These are phyloP conservation scores for Ectemnius lituratus DNA, from an alignment of 2,888 invertebrate genomes.

Conservation along the genomic window DNA sequence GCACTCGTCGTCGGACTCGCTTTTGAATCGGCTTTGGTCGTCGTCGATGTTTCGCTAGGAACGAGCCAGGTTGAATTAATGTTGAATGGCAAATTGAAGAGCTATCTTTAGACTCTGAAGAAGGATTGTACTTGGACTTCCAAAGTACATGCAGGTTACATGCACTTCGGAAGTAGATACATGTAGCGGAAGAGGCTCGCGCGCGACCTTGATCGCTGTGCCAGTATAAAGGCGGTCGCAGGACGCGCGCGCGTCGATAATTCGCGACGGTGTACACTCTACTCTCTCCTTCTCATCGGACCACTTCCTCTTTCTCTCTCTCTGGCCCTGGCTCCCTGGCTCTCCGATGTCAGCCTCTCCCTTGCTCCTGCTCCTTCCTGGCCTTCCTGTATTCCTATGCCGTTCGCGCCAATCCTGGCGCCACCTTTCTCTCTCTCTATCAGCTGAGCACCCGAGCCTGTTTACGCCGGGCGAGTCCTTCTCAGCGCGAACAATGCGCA, in stretches of 20 bases:
- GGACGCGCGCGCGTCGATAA: slow-evolving; percentile 60
- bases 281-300: slow-evolving; percentile 18
- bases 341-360: background rate
- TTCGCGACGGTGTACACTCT: slow-evolving; percentile 54
- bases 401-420: slow-evolving; percentile 42
- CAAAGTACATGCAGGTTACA: slow-evolving; percentile 14
- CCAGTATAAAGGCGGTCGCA: slow-evolving; percentile 49
- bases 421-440: slow-evolving; percentile 19
- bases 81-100: slow-evolving; percentile 1
- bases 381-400: background rate
- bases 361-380: background rate
- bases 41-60: too few relatives aligned
- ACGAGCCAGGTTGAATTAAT: slow-evolving; percentile 3
- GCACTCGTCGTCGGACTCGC: slow-evolving; percentile 10
- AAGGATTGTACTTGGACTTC: slow-evolving; percentile 10
- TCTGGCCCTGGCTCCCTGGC: background rate
- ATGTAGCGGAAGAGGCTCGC: slow-evolving; percentile 48
- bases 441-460: slow-evolving; percentile 39
- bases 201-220: slow-evolving; percentile 57
- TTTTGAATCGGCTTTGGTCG: too few relatives aligned
- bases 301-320: slow-evolving; percentile 15
- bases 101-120: slow-evolving; percentile 18
- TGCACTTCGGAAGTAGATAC: slow-evolving; percentile 40
- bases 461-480: slow-evolving; percentile 29
- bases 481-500: background rate